Base-by-base conservation (phyloP, 2,113 vertebrate genomes). In the Forbesichthys agassizii region DNA sequence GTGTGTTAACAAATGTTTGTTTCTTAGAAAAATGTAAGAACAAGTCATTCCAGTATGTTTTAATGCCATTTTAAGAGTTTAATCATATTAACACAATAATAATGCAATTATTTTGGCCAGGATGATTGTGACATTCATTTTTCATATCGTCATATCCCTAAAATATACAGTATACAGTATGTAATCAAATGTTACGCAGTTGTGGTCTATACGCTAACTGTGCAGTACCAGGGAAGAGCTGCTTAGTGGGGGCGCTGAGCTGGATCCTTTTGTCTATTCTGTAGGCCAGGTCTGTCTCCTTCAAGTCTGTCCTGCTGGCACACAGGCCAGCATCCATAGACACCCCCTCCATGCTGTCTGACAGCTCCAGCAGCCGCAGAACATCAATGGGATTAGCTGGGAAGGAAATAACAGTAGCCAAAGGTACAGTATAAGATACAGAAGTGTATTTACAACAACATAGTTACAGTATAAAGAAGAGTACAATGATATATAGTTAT, bases 171-270 rank as follows among this genome's bases (percentile, higher is more conserved):
- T 42, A 42, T 42, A 42, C 16, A 16, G 16, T 42, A 42, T 42
- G 7, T 42, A 4, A 52, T 52, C 9, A 52, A 7, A 11, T 11
- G 9, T 11, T 52, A 52, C 48, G 12, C 8, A 49, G 48, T 49
- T 49, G 48, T 52, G 49, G 11, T 52, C 49, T 59, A 33, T 64
- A 14, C 46, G 64, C 20, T 51, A 49, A 14, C 8, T 68, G 78
- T 51, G 46, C 51, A 55, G 0, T 89, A 97, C 96, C 95, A 72
- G 94, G 93, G 74, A 95, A 96, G 64, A 97, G 92, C 70, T 95
- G 92, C 60, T 80, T 81, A 0, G 95, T 96, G 57, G 95, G 94
- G 1, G 84, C 85, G 0, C 92, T 94, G 57, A 95, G 91, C 14
- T 88, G 90, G 55, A 93, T 94, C 83, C 87, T 88, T 67, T 93